These are phyloP conservation scores for Recurvirostra avosetta DNA, from an alignment of 2,113 vertebrate genomes.

Conservation along the genomic window DNA sequence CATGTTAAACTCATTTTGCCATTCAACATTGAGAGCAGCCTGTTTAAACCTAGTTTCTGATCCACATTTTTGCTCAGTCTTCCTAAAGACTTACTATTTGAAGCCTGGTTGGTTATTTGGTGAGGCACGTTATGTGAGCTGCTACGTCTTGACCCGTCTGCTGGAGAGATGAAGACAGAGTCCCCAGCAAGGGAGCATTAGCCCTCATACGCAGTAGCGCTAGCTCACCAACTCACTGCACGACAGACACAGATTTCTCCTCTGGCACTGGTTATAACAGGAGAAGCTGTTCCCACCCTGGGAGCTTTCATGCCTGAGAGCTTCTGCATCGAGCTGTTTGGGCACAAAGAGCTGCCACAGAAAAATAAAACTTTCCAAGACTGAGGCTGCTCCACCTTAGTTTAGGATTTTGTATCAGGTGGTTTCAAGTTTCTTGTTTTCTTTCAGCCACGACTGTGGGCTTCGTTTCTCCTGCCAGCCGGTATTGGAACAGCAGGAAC, in stretches of 20 bases:
- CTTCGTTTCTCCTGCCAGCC: accelerated
- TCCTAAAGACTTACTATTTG: not conserved
- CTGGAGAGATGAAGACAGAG: not conserved
- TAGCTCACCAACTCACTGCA: not conserved
- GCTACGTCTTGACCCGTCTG: accelerated
- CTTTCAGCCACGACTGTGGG: not conserved
- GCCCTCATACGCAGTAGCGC: accelerated
- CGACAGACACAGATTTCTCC: not conserved
- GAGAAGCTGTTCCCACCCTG: not conserved
- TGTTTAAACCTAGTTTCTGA: not conserved
- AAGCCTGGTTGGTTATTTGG: not conserved
- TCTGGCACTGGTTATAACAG: no score
- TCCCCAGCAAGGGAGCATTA: accelerated
- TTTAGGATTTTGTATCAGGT: not conserved
- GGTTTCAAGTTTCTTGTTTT: not conserved
- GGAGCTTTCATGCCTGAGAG: not conserved
- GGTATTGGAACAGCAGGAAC: not conserved
- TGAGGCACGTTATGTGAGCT: not conserved
- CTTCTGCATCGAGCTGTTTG: not conserved
- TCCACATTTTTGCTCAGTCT: not conserved
- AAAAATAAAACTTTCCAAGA: not conserved
- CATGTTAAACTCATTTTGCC: not conserved
- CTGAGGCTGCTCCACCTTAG: not conserved
- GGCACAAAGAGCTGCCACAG: not conserved
- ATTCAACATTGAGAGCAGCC: not conserved